Percentiles rank a stretch among this genome's conserved stretches.
These are phyloP conservation scores for Salvelinus fontinalis DNA, from an alignment of 2,113 vertebrate species.

Conservation along the genomic window DNA sequence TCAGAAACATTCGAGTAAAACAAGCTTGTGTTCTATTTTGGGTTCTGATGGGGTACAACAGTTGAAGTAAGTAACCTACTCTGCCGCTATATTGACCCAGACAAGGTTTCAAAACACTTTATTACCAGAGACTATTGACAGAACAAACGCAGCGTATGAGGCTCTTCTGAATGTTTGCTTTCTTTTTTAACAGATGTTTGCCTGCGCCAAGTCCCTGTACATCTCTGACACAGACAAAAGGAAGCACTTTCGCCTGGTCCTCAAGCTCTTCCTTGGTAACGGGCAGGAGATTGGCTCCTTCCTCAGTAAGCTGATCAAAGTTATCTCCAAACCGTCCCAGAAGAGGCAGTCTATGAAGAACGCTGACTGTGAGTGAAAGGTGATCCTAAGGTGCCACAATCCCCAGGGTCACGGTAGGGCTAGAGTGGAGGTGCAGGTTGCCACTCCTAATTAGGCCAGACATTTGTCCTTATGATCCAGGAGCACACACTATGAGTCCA, in stretches of 20 bases:
- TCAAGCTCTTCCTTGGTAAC: conserved; percentile 79
- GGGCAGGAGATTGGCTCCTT: conserved; percentile 90
- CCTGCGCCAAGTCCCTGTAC: conserved; percentile 91
- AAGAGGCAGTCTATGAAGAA: conserved; percentile 98
- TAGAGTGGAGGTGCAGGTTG: neutral
- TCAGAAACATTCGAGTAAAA: too few relatives aligned
- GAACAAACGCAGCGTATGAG: conserved; percentile 21
- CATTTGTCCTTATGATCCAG: conserved; percentile 34
- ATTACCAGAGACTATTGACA: conserved; percentile 37
- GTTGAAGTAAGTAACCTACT: neutral
- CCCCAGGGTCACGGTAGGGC: neutral
- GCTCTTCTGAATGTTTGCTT: neutral
- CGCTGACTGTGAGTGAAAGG: conserved; percentile 83
- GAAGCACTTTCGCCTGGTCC: conserved; percentile 90
- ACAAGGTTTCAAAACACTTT: conserved; percentile 20
- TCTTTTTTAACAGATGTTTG: conserved; percentile 58
- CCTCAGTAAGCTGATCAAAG: conserved; percentile 92
- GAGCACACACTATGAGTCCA: conserved; percentile 22
- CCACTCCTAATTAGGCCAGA: conserved; percentile 8
- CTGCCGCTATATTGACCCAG: conserved; percentile 27
- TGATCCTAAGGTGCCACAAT: conserved; percentile 6
- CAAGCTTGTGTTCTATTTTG: too few relatives aligned
- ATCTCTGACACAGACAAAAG: conserved; percentile 94
- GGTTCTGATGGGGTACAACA: too few relatives aligned
- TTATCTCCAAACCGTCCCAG: conserved; percentile 95